phyloP scores from a whole-genome alignment of 1,140 invertebrate species.

The Pectinophora gossypiella region DNA sequence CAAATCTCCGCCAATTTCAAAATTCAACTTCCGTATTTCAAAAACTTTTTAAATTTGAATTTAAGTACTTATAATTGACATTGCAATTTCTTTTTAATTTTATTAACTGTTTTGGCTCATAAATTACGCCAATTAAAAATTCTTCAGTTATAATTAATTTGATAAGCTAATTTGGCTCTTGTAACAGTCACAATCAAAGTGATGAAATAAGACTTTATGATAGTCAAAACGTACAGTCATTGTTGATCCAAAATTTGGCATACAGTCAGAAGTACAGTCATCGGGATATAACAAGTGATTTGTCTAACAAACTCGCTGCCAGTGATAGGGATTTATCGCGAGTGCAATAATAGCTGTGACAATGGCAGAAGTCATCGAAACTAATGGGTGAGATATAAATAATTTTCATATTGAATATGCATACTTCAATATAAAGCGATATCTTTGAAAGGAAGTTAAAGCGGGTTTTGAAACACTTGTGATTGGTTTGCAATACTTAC shows the following conservation, averaged over 20 bases:
- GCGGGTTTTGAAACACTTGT: too few relatives aligned
- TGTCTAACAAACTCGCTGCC: background rate
- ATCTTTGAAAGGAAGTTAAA: too few relatives aligned
- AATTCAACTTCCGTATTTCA: background rate
- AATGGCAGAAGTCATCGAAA: slow-evolving; percentile 28
- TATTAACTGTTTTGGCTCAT: too few relatives aligned
- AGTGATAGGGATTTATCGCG: background rate
- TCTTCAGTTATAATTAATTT: too few relatives aligned
- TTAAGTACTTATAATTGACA: too few relatives aligned
- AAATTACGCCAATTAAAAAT: too few relatives aligned
- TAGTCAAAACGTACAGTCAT: background rate
- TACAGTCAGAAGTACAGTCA: slow-evolving; percentile 19
- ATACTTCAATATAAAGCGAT: too few relatives aligned
- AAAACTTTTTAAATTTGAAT: too few relatives aligned
- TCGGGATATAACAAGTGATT: slow-evolving; percentile 7
- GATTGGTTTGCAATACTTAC: too few relatives aligned
- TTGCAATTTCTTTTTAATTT: too few relatives aligned
- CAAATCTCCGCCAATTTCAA: slow-evolving; percentile 1
- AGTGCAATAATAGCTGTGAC: background rate
- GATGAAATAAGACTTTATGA: background rate
- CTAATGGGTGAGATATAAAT: slow-evolving; percentile 35
- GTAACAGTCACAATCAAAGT: background rate
- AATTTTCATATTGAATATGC: too few relatives aligned
- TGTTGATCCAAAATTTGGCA: slow-evolving; percentile 24
- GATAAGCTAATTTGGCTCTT: too few relatives aligned